Percentiles rank a stretch among this genome's conserved stretches.
Conservation (phyloP, 1,140 invertebrate genomes). For the Drosophila rhopaloa region DNA sequence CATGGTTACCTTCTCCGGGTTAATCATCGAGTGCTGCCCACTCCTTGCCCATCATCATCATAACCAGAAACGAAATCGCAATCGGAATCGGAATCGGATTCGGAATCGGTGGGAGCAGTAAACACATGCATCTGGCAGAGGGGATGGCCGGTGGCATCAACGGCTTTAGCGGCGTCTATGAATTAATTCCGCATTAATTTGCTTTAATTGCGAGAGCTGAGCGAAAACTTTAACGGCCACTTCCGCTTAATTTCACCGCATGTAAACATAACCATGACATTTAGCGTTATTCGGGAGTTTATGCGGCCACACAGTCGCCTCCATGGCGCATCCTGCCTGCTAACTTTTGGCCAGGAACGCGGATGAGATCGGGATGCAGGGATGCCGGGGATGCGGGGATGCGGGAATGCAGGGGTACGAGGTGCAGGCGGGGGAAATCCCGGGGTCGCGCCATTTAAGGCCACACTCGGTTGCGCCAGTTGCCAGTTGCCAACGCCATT, state of each 20-base stretch:
- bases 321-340: neutral
- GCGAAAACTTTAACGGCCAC: slow-evolving; percentile 63
- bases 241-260: slow-evolving; percentile 75
- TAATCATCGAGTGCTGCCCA: neutral
- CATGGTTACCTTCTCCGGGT: slow-evolving; percentile 34
- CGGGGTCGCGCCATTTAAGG: slow-evolving; percentile 60
- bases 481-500: slow-evolving; percentile 67
- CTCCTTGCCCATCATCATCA: neutral
- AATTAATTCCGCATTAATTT: slow-evolving; percentile 74
- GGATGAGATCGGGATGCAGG: neutral
- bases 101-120: slow-evolving; percentile 6
- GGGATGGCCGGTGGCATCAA: slow-evolving; percentile 1
- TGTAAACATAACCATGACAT: slow-evolving; percentile 82
- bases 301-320: slow-evolving; percentile 39
- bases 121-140: slow-evolving; percentile 29
- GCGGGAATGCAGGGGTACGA: too few relatives aligned
- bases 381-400: neutral
- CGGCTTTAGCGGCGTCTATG: slow-evolving; percentile 19
- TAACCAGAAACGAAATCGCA: slow-evolving; percentile 6
- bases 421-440: neutral
- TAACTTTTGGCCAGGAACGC: slow-evolving; percentile 5
- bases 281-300: slow-evolving; percentile 71
- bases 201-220: slow-evolving; percentile 63
- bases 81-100: neutral
- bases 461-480: slow-evolving; percentile 64